phyloP scores from a whole-genome alignment of 1,140 invertebrate species.

The Hyles vespertilio region DNA sequence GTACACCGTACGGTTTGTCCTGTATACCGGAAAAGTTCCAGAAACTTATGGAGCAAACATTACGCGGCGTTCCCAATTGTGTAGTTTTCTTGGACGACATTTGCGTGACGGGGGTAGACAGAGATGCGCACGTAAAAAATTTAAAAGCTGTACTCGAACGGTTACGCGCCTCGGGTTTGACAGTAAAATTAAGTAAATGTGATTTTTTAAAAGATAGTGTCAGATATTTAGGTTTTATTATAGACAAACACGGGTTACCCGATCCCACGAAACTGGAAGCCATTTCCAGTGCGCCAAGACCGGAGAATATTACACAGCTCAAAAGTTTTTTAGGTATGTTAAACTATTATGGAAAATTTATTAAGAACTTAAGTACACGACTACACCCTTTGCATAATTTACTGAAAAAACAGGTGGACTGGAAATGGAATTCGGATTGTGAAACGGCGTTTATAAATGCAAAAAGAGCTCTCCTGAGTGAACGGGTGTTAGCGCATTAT shows the following conservation, averaged over 20 bases:
- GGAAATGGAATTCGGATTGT: conserved; percentile 23
- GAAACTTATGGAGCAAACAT: conserved; percentile 23
- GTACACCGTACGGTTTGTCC: conserved; percentile 17
- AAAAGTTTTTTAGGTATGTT: conserved; percentile 36
- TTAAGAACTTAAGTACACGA: conserved; percentile 27
- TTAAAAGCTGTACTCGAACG: conserved; percentile 21
- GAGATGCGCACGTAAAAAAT: conserved; percentile 19
- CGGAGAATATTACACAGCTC: conserved; percentile 25
- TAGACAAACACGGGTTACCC: conserved; percentile 18
- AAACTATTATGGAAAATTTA: conserved; percentile 39
- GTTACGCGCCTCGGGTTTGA: conserved; percentile 14
- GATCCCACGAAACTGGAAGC: conserved; percentile 17
- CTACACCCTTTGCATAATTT: conserved; percentile 29
- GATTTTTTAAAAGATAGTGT: conserved; percentile 4
- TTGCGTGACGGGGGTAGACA: conserved; percentile 26
- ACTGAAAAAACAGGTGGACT: conserved; percentile 24
- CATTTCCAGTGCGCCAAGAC: conserved; percentile 20
- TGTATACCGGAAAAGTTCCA: conserved; percentile 28
- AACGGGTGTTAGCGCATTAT: conserved; percentile 46
- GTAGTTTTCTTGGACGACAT: conserved; percentile 41
- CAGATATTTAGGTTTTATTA: conserved; percentile 12
- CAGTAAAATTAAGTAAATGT: conserved; percentile 11
- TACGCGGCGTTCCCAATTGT: conserved; percentile 18
- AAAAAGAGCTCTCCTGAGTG: conserved; percentile 7
- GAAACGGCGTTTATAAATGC: conserved; percentile 18